phyloP scores from a whole-genome alignment of 1,140 invertebrate genomes.

The Littorina saxatilis region DNA sequence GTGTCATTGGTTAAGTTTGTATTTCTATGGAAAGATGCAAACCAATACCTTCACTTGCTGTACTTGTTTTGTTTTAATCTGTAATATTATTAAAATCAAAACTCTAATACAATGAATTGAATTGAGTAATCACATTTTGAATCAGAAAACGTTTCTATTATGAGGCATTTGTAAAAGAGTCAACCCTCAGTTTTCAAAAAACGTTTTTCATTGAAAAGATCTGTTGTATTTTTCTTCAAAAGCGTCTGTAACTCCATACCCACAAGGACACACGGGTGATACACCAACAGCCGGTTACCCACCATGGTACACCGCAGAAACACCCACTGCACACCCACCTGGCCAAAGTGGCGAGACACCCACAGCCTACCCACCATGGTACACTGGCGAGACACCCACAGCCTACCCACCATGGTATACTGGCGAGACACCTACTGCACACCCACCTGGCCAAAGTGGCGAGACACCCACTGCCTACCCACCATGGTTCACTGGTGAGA shows the following conservation, averaged over 20 bases:
- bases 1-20: no score
- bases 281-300: constrained; percentile 25
- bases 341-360: constrained; percentile 3
- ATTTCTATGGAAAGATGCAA: no score
- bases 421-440: not conserved
- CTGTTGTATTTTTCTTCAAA: no score
- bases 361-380: constrained; percentile 15
- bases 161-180: no score
- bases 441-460: not conserved
- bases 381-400: constrained; percentile 26
- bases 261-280: not conserved
- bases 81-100: no score
- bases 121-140: no score
- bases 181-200: no score
- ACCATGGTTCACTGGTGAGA: constrained; percentile 14
- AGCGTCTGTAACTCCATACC: not conserved
- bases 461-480: constrained; percentile 14
- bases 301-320: constrained; percentile 8
- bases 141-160: no score
- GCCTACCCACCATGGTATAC: not conserved
- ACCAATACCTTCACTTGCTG: no score
- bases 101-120: no score
- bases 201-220: no score
- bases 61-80: no score
- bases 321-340: constrained; percentile 3